Evolutionary conservation across 2,113 vertebrate species (phyloP).

Genomic region (Manacus vitellinus): DNA sequence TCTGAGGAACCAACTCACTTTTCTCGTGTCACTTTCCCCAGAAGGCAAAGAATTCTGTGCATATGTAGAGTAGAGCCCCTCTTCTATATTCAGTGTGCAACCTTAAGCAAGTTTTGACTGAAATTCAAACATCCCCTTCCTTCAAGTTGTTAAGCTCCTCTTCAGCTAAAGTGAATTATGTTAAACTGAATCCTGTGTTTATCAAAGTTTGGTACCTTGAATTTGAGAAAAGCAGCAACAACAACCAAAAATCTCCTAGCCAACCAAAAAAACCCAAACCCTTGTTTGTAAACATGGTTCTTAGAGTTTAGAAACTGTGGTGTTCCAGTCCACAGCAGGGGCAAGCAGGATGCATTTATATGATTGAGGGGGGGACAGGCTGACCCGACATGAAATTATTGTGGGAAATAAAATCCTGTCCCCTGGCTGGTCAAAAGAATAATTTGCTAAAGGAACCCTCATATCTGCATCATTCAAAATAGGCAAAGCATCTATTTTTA

Average conservation of each 20-base stretch:
- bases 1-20: not conserved
- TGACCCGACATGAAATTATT: not conserved
- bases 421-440: not conserved
- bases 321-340: not conserved
- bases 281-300: not conserved
- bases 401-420: not conserved
- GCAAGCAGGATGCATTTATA: not conserved
- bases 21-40: not conserved
- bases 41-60: not conserved
- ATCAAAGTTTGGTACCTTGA: not conserved
- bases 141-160: not conserved
- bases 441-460: not conserved
- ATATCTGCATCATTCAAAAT: not conserved
- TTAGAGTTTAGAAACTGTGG: not conserved
- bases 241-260: accelerated
- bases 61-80: not conserved
- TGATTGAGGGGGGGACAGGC: not conserved
- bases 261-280: not conserved
- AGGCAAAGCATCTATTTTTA: not conserved
- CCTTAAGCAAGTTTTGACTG: not conserved
- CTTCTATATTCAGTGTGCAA: not conserved
- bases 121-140: not conserved
- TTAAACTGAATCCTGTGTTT: not conserved
- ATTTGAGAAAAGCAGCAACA: not conserved
- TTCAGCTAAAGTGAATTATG: not conserved